Evolutionary conservation across 1,140 invertebrate species (phyloP).

Genomic region (Pinna nobilis): DNA sequence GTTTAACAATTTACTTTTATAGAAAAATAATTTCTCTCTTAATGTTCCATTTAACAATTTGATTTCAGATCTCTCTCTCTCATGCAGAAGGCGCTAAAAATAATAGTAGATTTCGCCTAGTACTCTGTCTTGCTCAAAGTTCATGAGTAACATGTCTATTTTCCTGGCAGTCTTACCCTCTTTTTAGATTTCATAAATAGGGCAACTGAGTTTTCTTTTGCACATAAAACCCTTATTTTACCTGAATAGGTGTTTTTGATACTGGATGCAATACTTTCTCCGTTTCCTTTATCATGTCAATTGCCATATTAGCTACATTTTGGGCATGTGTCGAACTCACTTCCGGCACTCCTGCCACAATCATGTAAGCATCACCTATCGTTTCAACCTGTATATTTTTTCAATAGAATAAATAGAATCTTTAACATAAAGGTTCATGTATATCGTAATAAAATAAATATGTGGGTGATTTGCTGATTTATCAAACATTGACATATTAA

Average conservation of each 20-base stretch:
- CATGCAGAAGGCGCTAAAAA: neutral
- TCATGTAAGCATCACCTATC: slow-evolving; percentile 65
- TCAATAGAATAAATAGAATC: slow-evolving; percentile 67
- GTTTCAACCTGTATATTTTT: slow-evolving; percentile 39
- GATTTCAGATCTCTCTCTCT: too few species aligned
- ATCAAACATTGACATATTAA: neutral
- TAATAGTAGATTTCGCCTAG: neutral
- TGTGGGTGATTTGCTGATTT: neutral
- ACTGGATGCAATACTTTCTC: slow-evolving; percentile 39
- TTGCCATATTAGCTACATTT: slow-evolving; percentile 45
- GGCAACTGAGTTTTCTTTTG: neutral
- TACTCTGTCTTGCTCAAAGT: neutral
- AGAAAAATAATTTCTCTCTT: too few species aligned
- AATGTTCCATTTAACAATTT: too few species aligned
- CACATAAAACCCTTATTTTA: too few species aligned
- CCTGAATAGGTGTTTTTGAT: slow-evolving; percentile 41
- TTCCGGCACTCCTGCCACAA: slow-evolving; percentile 76
- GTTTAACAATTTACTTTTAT: too few species aligned
- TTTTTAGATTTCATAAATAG: neutral
- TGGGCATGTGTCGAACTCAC: slow-evolving; percentile 36
- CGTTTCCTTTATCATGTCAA: slow-evolving; percentile 45
- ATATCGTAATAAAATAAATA: neutral
- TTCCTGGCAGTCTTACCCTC: neutral
- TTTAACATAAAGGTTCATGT: neutral
- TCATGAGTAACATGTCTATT: neutral